Percentiles rank a stretch among this genome's conserved stretches.
Evolutionary conservation across 1,140 invertebrate species (phyloP).

Genomic region (Nasonia giraulti): DNA sequence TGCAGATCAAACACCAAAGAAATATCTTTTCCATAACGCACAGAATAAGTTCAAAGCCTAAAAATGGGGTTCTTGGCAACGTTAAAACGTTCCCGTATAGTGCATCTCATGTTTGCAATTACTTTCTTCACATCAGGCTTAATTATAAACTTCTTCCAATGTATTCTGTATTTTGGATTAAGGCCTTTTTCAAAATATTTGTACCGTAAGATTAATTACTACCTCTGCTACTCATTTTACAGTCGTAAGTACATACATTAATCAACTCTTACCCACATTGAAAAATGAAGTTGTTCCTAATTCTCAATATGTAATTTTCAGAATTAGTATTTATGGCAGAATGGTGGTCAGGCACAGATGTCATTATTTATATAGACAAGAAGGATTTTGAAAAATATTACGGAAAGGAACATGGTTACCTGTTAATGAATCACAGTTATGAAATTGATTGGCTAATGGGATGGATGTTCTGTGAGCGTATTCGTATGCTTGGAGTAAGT

Average conservation of each 20-base stretch:
- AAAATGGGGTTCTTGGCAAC: conserved; percentile 65
- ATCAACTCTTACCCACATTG: conserved; percentile 29
- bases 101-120: conserved; percentile 89
- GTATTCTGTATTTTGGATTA: conserved; percentile 83
- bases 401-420: conserved; percentile 91
- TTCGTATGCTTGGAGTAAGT: conserved; percentile 86
- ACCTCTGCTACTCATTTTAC: conserved; percentile 91
- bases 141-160: conserved; percentile 88
- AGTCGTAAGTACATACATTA: conserved; percentile 84
- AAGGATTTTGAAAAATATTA: conserved; percentile 86
- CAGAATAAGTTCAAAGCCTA: conserved; percentile 36
- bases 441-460: conserved; percentile 96
- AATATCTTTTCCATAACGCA: conserved; percentile 52
- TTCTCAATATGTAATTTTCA: conserved; percentile 70
- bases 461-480: conserved; percentile 89
- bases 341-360: conserved; percentile 91
- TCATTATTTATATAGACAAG: conserved; percentile 85
- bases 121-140: conserved; percentile 93
- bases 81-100: conserved; percentile 78
- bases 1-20: conserved; percentile 52
- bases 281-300: conserved; percentile 40
- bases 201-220: conserved; percentile 94
- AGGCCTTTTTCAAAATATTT: conserved; percentile 84
- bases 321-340: conserved; percentile 94
- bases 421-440: conserved; percentile 96